Evolutionary conservation across 1,140 invertebrate genomes (phyloP), one percentile per base, ranked within the genome.

Genomic region (Drosophila watanabei): DNA sequence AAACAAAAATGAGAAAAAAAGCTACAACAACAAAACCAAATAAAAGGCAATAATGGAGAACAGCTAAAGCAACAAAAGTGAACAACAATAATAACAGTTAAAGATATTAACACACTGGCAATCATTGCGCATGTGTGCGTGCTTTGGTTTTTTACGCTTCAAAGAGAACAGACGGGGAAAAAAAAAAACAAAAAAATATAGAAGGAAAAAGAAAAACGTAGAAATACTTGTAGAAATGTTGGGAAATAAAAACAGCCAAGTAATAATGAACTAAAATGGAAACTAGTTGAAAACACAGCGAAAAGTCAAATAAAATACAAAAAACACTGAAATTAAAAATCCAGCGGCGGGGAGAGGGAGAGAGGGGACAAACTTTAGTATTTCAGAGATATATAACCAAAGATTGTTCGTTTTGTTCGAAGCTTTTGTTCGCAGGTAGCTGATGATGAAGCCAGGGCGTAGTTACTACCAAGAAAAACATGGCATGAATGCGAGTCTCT

Each of bases 201-300:
- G 48, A 73, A 71, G 69, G 37, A 57, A 24, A 49, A 79, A 66
- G 69, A 37, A 71, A 24, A 54, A 54, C 35, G 46, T 35, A 32
- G 73, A 62, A 70, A 79, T 69, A 60, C 58, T 79, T 79, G 76
- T 70, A 73, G 77, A 71, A 89, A 87, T 62, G 81, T 89, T 84
- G 82, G 78, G 85, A 88, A 89, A 88, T 58, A 78, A 78, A 62
- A 69, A 85, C 66, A 78, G 37, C 30, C 70, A 85, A 88, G 78
- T 85, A 89, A 84, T 81, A 88, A 89, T 89, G 85, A 88, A 88
- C 85, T 85, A 89, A 88, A 80, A 80, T 80, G 77, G 77, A 73
- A 80, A 80, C 78, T 80, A 80, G 78, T 79, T 79, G 75, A 65
- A 63, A 79, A 79, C 81, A 66, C 70, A 64, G 73, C 52, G 58